Evolutionary conservation across 2,888 invertebrate species (phyloP).

Genomic region (Tubulanus polymorphus): DNA sequence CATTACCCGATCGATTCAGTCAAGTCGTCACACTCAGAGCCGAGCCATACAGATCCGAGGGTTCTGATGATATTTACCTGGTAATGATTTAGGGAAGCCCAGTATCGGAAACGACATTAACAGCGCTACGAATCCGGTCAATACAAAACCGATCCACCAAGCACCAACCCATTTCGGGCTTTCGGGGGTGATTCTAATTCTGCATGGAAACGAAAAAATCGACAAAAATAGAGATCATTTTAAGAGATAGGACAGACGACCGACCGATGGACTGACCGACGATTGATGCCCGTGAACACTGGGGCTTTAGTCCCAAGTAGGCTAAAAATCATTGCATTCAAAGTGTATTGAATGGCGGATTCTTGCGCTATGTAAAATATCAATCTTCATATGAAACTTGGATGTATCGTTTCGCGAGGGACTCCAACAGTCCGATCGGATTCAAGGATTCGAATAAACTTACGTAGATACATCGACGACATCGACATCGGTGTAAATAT

Average conservation of each 20-base stretch:
- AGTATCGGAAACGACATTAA: conserved; percentile 83
- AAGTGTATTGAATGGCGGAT: too few species aligned
- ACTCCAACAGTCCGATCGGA: too few species aligned
- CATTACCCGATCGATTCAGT: not conserved
- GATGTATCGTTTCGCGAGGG: too few species aligned
- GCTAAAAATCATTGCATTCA: too few species aligned
- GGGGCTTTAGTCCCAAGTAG: too few species aligned
- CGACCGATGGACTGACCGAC: too few species aligned
- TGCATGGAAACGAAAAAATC: not conserved
- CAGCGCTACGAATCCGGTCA: conserved; percentile 79
- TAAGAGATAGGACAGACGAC: not conserved
- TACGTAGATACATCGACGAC: not conserved
- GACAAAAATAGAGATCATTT: not conserved
- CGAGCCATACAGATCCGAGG: not conserved
- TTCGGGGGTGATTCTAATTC: conserved; percentile 11
- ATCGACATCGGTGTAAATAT: conserved; percentile 60
- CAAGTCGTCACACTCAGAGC: not conserved
- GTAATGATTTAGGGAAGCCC: conserved; percentile 78
- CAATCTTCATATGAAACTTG: too few species aligned
- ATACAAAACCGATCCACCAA: conserved; percentile 86
- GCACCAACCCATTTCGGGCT: conserved; percentile 78
- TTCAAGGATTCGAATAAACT: too few species aligned
- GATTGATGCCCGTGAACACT: not conserved
- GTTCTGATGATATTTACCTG: too few species aligned
- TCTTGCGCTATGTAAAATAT: too few species aligned